Evolutionary conservation across 2,113 vertebrate genomes (phyloP).

Genomic region (Promerops cafer): DNA sequence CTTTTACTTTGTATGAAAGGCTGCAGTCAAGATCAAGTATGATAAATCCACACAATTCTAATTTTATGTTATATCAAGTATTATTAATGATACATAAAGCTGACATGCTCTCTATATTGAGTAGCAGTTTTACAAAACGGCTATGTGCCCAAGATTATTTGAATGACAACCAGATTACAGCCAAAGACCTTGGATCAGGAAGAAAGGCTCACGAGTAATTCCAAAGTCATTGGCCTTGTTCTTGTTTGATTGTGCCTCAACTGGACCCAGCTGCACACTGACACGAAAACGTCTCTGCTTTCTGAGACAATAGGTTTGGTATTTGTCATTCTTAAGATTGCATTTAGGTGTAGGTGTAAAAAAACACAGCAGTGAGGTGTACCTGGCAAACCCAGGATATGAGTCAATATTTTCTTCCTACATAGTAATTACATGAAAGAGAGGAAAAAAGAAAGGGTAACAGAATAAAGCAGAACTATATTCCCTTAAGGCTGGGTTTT

Average conservation of each 20-base stretch:
- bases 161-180: neutral
- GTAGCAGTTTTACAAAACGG: neutral
- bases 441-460: neutral
- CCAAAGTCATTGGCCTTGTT: neutral
- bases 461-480: neutral
- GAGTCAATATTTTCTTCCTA: conserved; percentile 65
- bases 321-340: conserved; percentile 15
- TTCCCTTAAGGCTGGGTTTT: conserved; percentile 25
- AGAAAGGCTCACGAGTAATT: neutral
- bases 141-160: neutral
- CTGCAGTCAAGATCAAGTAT: neutral
- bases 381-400: conserved; percentile 60
- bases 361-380: conserved; percentile 8
- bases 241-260: neutral
- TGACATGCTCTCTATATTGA: neutral
- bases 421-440: neutral
- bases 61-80: neutral
- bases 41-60: neutral
- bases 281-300: neutral
- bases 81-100: neutral
- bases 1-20: neutral
- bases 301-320: neutral
- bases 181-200: neutral
- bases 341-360: conserved; percentile 19
- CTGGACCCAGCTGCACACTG: neutral